Base-by-base conservation (phyloP, 1,140 invertebrate genomes). In the Achatina immaculata region DNA sequence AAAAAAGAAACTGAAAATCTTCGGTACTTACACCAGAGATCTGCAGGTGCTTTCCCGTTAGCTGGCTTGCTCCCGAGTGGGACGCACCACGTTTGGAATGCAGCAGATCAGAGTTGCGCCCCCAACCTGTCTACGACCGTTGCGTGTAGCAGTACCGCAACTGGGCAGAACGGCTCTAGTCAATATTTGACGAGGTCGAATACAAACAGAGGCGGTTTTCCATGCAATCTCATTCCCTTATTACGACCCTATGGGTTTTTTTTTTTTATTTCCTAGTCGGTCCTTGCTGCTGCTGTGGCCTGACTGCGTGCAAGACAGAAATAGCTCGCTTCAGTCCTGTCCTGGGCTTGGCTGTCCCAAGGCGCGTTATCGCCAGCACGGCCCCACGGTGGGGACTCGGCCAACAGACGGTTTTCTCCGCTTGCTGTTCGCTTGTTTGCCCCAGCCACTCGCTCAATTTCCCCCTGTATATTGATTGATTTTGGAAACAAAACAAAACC, bases 151-250 rank as follows among this genome's bases (percentile, higher is more conserved):
- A 28, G 38, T 16, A 72, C 69, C 9, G 71, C 40, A 73, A 73
- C 48, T 43, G 71, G 71, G 48, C 71, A 48, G 43, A 73, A 73
- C 48, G 31, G 71, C 71, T 45, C 24, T 14, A 45, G 71, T 73
- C 71, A 73, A 73, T 73, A 73, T 73, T 73, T 43, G 71, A 69
- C 28, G 42, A 34, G 71, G 40, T 21, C n/a, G 42, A 73, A 51
- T 40, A 42, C 71, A 73, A 73, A 71, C 6, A 73, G 6, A 43
- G 38, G 42, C 38, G 36, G 66, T 31, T 68, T 68, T 68, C 66
- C 38, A 34, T 36, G 66, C 66, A 36, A 68, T 58, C 55, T 58
- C 55, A 58, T 68, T 68, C 66, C 66, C 66, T 68, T 68, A 36
- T 7, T 68, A 31, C 19, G 34, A 68, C 66, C 66, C 11, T 68